Evolutionary conservation across 1,140 invertebrate species (phyloP).

Genomic region (Ceratosolen fusciceps): DNA sequence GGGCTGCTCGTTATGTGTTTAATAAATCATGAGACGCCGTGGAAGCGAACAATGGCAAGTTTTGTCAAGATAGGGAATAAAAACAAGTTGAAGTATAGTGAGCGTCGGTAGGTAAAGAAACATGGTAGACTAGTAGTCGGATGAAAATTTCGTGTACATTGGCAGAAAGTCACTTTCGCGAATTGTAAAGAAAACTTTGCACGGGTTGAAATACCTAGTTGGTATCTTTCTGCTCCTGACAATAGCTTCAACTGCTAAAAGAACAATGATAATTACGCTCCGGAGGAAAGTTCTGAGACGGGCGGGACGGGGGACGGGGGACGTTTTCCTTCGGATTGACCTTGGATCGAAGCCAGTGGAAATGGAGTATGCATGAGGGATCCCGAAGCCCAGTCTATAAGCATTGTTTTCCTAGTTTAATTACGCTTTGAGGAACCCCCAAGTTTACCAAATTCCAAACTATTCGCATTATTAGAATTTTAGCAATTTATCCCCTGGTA

Average conservation of each 20-base stretch:
- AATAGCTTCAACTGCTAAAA: constrained; percentile 39
- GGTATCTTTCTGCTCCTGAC: not conserved
- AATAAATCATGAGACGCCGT: too few species aligned
- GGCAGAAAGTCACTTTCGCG: constrained; percentile 24
- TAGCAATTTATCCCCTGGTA: too few species aligned
- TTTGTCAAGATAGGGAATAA: too few species aligned
- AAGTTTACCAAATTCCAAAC: not conserved
- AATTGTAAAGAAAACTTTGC: constrained; percentile 33
- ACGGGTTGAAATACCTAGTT: not conserved
- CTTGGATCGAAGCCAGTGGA: constrained; percentile 35
- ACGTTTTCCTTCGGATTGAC: constrained; percentile 42
- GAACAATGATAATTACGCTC: constrained; percentile 45
- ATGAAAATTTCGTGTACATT: constrained; percentile 5
- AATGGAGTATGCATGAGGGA: not conserved
- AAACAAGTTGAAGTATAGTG: not conserved
- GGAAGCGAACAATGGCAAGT: too few species aligned
- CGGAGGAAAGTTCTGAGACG: constrained; percentile 16
- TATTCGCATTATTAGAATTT: too few species aligned
- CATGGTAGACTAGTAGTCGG: not conserved
- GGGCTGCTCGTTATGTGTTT: too few species aligned
- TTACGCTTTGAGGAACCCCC: constrained; percentile 27
- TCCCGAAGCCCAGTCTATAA: not conserved
- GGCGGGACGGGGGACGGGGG: too few species aligned
- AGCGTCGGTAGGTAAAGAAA: not conserved
- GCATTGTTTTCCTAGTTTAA: constrained; percentile 43